These are phyloP conservation scores for Philopedon plagiatum DNA, from an alignment of 2,888 invertebrate genomes.

Conservation along the genomic window DNA sequence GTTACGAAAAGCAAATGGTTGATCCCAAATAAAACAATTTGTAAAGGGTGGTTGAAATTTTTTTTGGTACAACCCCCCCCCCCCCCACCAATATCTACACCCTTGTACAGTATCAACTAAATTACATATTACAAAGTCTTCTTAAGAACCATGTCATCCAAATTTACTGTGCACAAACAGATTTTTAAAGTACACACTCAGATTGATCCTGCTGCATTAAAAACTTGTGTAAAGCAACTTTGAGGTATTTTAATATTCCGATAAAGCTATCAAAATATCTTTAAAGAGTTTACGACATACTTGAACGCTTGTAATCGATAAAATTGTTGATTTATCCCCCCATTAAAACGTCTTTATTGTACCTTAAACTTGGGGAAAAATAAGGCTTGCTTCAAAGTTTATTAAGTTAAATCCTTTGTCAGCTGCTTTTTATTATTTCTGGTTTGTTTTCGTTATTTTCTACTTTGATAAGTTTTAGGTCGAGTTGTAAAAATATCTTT, in stretches of 20 bases:
- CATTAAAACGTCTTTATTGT: conserved; percentile 46
- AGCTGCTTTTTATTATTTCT: conserved; percentile 29
- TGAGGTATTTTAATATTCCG: conserved; percentile 55
- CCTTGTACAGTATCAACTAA: too few relatives aligned
- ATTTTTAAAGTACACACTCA: not conserved
- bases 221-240: conserved; percentile 38
- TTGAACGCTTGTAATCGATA: conserved; percentile 52
- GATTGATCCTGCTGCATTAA: not conserved
- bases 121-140: too few relatives aligned
- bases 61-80: too few relatives aligned
- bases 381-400: conserved; percentile 32
- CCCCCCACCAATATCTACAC: too few relatives aligned
- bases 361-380: conserved; percentile 38
- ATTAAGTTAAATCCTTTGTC: conserved; percentile 37
- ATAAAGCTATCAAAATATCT: conserved; percentile 54
- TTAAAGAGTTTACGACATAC: conserved; percentile 51
- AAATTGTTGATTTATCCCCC: conserved; percentile 51
- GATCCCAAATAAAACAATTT: too few relatives aligned
- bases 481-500: not conserved
- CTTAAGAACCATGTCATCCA: too few relatives aligned
- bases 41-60: too few relatives aligned
- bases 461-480: conserved; percentile 37
- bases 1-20: too few relatives aligned
- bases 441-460: conserved; percentile 36
- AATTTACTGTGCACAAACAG: not conserved